A percentile compares a stretch with the other conserved stretches of the same genome.
phyloP scores from a whole-genome alignment of 2,888 invertebrate species.

The Cantharis rustica region DNA sequence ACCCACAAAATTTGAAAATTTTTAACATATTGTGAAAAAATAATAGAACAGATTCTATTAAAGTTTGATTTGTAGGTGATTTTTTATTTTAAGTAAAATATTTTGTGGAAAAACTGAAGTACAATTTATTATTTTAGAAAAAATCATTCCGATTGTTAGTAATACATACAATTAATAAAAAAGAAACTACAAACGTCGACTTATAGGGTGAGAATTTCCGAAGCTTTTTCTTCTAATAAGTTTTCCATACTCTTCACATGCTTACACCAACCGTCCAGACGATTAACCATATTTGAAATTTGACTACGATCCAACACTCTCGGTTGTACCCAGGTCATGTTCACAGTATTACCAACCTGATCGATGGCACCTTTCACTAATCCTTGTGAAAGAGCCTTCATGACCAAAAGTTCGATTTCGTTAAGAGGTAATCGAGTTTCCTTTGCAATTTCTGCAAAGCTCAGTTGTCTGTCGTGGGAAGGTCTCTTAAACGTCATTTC shows the following conservation, averaged over 20 bases:
- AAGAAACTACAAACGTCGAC: background rate
- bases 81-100: too few species aligned
- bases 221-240: constrained; percentile 74
- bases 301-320: constrained; percentile 73
- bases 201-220: constrained; percentile 75
- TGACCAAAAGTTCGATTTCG: constrained; percentile 93
- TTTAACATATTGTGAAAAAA: too few species aligned
- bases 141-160: background rate
- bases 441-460: constrained; percentile 87
- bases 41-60: too few species aligned
- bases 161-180: background rate
- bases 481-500: constrained; percentile 98
- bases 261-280: constrained; percentile 73
- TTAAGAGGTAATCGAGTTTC: constrained; percentile 83
- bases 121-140: background rate
- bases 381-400: constrained; percentile 96
- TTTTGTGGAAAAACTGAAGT: background rate
- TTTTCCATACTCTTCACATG: constrained; percentile 76
- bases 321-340: constrained; percentile 87
- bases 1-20: too few species aligned
- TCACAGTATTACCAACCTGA: constrained; percentile 72
- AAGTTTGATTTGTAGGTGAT: too few species aligned
- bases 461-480: constrained; percentile 82
- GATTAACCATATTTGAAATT: constrained; percentile 73
- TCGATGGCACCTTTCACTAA: constrained; percentile 94